Evolutionary conservation across 2,113 vertebrate species (phyloP).

Genomic region (Cygnus atratus): DNA sequence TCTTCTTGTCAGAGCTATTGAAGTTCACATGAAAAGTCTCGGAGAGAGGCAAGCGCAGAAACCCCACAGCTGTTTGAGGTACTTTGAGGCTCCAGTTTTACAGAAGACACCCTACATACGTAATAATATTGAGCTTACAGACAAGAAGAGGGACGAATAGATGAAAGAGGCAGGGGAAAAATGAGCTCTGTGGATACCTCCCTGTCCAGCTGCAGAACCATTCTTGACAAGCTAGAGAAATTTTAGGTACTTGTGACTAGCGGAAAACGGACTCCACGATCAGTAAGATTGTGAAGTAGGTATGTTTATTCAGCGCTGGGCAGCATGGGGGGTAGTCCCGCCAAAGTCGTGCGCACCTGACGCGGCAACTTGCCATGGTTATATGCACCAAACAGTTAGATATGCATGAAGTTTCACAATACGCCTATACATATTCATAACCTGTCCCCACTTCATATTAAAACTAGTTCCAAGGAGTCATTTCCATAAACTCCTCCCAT

Average conservation of each 20-base stretch:
- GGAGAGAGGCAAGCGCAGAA: background rate
- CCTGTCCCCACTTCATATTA: no score
- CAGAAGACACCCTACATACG: background rate
- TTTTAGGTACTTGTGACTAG: background rate
- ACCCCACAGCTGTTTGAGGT: background rate
- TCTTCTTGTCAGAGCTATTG: background rate
- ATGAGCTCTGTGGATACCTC: background rate
- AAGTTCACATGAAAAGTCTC: background rate
- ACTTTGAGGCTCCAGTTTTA: background rate
- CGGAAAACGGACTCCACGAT: no score
- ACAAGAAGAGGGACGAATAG: background rate
- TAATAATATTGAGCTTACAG: background rate
- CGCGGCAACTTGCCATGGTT: no score
- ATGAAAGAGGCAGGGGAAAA: background rate
- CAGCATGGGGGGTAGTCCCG: no score
- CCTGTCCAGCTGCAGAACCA: background rate
- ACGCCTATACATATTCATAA: no score
- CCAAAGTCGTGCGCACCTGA: no score
- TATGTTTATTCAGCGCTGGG: no score
- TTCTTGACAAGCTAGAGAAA: background rate
- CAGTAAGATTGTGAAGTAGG: no score
- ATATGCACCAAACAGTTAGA: no score
- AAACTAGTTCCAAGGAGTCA: no score
- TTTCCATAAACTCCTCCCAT: no score
- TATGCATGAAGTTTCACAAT: no score